phyloP scores from a whole-genome alignment of 2,113 vertebrate genomes.

The Chaetorhynchus papuensis region DNA sequence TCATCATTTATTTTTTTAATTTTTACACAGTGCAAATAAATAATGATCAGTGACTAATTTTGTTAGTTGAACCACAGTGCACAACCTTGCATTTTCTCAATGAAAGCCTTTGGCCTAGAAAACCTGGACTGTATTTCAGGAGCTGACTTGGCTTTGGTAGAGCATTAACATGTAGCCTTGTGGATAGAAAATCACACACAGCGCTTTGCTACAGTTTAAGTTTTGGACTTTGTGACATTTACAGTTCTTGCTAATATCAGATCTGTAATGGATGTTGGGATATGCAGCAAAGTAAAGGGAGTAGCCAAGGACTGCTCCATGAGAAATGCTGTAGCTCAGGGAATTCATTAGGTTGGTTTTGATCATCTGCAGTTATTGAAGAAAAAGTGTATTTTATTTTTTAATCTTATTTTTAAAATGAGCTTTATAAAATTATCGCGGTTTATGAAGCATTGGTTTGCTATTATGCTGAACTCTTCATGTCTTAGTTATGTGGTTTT shows the following conservation, averaged over 20 bases:
- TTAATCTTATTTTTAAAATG: not conserved
- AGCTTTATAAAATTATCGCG: not conserved
- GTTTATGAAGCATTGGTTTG: slow-evolving; percentile 19
- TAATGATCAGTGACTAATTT: not conserved
- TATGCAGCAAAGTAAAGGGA: not conserved
- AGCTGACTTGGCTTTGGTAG: not conserved
- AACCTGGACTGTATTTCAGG: not conserved
- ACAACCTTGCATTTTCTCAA: not conserved
- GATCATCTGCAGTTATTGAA: not conserved
- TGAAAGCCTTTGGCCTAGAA: not conserved
- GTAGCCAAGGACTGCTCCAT: not conserved
- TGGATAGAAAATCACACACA: not conserved
- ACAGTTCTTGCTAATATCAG: not conserved
- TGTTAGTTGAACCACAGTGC: not conserved
- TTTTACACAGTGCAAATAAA: not conserved
- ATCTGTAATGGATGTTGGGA: not conserved
- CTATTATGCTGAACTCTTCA: slow-evolving; percentile 12
- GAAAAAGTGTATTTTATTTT: not conserved
- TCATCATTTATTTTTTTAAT: not conserved
- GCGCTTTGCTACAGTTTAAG: not conserved
- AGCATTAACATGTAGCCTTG: not conserved
- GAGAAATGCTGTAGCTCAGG: not conserved
- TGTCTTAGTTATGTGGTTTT: slow-evolving; percentile 29
- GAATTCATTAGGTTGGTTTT: not conserved
- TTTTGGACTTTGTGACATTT: not conserved